Percentiles rank a stretch among this genome's conserved stretches.
Conservation (phyloP, 2,797 vertebrate species). For the Ctenopoma kingsleyae region DNA sequence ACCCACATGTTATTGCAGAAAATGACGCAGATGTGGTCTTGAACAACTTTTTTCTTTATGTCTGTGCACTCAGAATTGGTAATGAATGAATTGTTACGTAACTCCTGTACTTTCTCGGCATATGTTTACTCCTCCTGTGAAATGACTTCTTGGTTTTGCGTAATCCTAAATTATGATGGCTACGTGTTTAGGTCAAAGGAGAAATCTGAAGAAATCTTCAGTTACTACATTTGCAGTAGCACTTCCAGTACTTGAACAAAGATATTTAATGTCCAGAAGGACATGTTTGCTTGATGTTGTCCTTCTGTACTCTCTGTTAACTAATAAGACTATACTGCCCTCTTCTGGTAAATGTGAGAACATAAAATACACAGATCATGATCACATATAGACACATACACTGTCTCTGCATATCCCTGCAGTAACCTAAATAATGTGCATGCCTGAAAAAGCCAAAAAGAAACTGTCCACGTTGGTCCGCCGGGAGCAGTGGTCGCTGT, state of each 20-base stretch:
- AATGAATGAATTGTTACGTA: conserved; percentile 66
- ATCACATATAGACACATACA: no score
- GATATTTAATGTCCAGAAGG: neutral
- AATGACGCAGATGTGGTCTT: conserved; percentile 54
- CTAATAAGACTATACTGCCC: conserved; percentile 50
- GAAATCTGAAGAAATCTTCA: neutral
- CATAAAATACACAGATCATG: neutral
- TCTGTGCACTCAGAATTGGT: conserved; percentile 10
- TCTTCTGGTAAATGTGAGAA: conserved; percentile 42
- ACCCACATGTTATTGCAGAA: conserved; percentile 54
- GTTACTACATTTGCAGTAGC: neutral
- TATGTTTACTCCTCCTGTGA: conserved; percentile 35
- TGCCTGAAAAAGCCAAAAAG: no score
- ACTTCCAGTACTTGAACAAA: neutral
- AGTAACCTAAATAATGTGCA: no score
- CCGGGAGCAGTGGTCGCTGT: no score
- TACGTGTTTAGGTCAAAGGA: neutral
- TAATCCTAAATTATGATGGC: neutral
- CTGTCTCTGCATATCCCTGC: no score
- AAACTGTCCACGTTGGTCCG: no score
- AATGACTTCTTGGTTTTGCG: conserved; percentile 22
- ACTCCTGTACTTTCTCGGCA: conserved; percentile 41
- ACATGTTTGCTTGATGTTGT: neutral
- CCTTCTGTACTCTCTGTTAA: neutral
- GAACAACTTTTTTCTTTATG: conserved; percentile 43